Evolutionary conservation across 2,113 vertebrate genomes (phyloP), one percentile per base, ranked within the genome.

Genomic region (Centrocercus urophasianus): DNA sequence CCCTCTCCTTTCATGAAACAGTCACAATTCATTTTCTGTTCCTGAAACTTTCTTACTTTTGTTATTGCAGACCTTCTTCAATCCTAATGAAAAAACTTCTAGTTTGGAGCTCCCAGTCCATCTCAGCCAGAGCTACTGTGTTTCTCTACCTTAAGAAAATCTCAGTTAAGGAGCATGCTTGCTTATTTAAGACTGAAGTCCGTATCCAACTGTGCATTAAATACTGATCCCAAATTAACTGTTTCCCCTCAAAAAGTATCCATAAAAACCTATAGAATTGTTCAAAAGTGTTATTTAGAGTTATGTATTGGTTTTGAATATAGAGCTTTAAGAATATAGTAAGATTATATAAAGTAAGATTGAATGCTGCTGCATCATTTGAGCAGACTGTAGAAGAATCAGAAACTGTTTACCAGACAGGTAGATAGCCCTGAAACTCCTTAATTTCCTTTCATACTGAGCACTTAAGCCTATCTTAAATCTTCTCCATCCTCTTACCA

Each of bases 391-490:
- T 57, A 63, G 61, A 90, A 93, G n/a, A 63, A n/a, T 40, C 42
- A 10, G 47, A 80, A 83, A 64, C 36, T 73, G 16, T 70, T 30
- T 43, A 54, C 50, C 57, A 67, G 77, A 22, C 40, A 74, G 45
- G 45, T 66, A 84, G 87, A 48, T 86, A 93, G 90, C 66, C 56
- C 42, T 40, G 34, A 47, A 81, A 56, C 15, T 13, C 16, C 61
- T 75, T 91, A 16, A 91, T 89, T 93, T 94, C 70, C 74, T 74
- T 78, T 93, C 47, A 20, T 50, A 32, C 50, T 60, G 52, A 91
- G 78, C 61, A 50, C 61, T 84, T 89, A 93, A 91, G 74, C 27
- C 65, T 34, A 21, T 63, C 36, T 54, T 74, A 91, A 84, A 86
- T 84, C 69, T 91, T 45, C 80, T 52, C 50, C 57, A 71, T 88